These are phyloP conservation scores for Agrenia bidenticulata DNA, from an alignment of 2,888 invertebrate genomes.

Conservation along the genomic window DNA sequence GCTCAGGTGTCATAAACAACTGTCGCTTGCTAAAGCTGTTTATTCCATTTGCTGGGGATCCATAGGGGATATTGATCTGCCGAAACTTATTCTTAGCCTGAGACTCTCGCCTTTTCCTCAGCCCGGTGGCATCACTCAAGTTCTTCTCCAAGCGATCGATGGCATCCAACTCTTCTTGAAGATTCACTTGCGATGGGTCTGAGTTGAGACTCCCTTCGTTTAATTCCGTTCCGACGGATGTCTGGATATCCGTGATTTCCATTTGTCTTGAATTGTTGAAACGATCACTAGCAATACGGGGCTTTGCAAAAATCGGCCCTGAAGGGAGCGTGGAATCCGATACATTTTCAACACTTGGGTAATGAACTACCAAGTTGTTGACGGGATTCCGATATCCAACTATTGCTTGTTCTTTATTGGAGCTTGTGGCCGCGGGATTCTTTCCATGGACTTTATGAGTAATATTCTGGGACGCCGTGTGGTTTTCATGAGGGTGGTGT, in stretches of 20 bases:
- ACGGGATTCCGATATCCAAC: no score
- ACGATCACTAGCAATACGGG: neutral
- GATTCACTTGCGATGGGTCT: slow-evolving; percentile 29
- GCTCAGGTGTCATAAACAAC: slow-evolving; percentile 33
- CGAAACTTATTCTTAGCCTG: neutral
- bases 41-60: neutral
- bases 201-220: slow-evolving; percentile 12
- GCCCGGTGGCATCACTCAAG: neutral
- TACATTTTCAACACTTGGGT: no score
- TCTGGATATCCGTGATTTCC: slow-evolving; percentile 30
- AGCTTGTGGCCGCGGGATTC: no score
- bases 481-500: neutral
- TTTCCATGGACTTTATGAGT: no score
- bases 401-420: no score
- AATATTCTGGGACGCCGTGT: no score
- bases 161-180: slow-evolving; percentile 29
- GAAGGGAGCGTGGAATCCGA: neutral
- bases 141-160: slow-evolving; percentile 33
- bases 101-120: neutral
- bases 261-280: neutral
- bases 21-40: slow-evolving; percentile 30
- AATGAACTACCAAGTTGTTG: no score
- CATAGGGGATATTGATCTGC: slow-evolving; percentile 4
- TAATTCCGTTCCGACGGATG: slow-evolving; percentile 29
- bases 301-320: neutral